Conservation (phyloP, 2,888 invertebrate species). For the Andrena minutula region DNA sequence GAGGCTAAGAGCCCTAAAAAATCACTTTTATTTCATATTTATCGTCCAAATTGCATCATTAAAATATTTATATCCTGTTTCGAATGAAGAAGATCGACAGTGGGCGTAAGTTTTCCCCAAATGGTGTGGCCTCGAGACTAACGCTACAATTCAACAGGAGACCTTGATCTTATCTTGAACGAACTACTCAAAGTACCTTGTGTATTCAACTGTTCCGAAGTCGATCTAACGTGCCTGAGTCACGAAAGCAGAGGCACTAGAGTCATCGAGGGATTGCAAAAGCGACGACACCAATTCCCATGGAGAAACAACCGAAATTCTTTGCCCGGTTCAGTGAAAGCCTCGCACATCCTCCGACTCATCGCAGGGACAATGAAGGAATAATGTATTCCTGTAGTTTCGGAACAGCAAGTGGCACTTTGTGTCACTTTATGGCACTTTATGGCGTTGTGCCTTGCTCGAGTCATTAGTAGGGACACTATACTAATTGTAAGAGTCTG, state of each 20-base stretch:
- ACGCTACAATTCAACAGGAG: too few relatives aligned
- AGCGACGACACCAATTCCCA: not conserved
- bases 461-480: conserved; percentile 30
- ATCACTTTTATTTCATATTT: too few relatives aligned
- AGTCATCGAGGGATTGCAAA: not conserved
- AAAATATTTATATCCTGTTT: too few relatives aligned
- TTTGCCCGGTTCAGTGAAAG: not conserved
- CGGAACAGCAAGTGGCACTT: not conserved
- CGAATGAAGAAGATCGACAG: too few relatives aligned
- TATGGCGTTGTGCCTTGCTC: not conserved
- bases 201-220: not conserved
- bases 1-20: too few relatives aligned
- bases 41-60: too few relatives aligned
- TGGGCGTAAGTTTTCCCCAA: too few relatives aligned
- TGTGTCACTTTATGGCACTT: not conserved
- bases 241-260: not conserved
- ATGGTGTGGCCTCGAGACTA: too few relatives aligned
- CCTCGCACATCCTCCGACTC: not conserved
- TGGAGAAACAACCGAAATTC: not conserved
- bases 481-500: too few relatives aligned
- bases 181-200: too few relatives aligned
- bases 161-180: too few relatives aligned
- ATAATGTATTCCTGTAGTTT: not conserved
- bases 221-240: not conserved
- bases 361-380: not conserved